These are phyloP conservation scores for Botrylloides violaceus DNA, from an alignment of 23 tunicate genomes.

Conservation along the genomic window DNA sequence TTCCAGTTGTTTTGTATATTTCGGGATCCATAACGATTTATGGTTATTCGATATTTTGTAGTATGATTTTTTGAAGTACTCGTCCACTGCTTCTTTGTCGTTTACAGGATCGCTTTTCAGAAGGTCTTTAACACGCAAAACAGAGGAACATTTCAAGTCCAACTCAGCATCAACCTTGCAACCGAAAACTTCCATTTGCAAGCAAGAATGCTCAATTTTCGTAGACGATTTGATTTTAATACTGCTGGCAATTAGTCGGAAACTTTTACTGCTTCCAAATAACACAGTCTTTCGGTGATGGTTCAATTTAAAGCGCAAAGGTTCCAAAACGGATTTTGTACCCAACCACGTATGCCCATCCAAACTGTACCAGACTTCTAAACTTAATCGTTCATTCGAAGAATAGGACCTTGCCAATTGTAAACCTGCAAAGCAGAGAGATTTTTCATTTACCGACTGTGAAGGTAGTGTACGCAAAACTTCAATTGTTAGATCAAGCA, in stretches of 20 bases:
- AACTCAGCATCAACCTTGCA: conserved; percentile 6
- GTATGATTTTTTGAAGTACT: background rate
- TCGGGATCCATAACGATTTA: background rate
- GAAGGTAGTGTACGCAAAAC: too few relatives aligned
- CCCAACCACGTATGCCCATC: conserved; percentile 13
- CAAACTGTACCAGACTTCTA: conserved; percentile 2
- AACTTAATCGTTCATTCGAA: background rate
- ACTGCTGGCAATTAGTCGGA: background rate
- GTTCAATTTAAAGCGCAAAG: background rate
- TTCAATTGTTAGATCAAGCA: too few relatives aligned
- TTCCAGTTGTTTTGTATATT: background rate
- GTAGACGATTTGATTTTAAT: conserved; percentile 1
- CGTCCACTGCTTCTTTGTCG: background rate
- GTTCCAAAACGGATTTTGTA: background rate
- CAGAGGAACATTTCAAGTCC: background rate
- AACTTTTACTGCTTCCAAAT: background rate
- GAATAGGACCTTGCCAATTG: background rate
- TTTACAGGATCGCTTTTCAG: background rate
- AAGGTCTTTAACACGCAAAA: background rate
- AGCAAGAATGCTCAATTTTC: background rate
- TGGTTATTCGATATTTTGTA: background rate
- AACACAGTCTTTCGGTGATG: background rate
- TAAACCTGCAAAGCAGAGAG: background rate
- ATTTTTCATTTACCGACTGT: background rate
- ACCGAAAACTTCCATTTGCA: conserved; percentile 21